Base-by-base conservation (phyloP, 2,113 vertebrate species). In the Percina caprodes region DNA sequence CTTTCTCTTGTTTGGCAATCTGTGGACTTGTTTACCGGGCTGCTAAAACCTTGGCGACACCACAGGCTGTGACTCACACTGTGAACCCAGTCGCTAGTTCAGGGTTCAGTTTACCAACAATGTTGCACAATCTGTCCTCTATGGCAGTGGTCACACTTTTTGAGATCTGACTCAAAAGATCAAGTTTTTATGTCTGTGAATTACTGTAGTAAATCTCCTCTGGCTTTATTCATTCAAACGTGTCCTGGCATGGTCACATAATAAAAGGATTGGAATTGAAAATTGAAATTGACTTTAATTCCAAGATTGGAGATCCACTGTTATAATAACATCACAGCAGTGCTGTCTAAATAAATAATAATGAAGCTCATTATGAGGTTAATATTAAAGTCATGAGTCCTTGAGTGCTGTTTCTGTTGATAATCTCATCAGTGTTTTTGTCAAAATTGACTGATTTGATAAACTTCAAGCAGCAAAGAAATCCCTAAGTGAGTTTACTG, bases 41-140 rank as follows among this genome's bases (percentile, higher is more conserved):
- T 51, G 84, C 78, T 81, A 72, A 54, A 82, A 84, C 46, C 56
- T 80, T 80, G 79, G 72, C 70, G 63, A 87, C 74, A 80, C 79
- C 85, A 15, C 90, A 90, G 69, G 66, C 90, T 63, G 81, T 90
- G 89, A 92, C 68, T 91, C 89, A 84, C 26, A n/a, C 74, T 8
- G 72, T 84, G 86, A 89, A 85, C 80, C 74, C 48, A 80, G 79
- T 74, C 63, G 23, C 24, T 46, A 35, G 90, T 89, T 90, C 82
- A 83, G 82, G 79, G 88, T 84, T 90, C 87, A 85, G 85, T 89
- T 90, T 89, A 92, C 87, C 88, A 86, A 88, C 89, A 82, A 15
- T 19, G 49, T 90, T 92, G 78, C 90, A 80, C 91, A 92, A 92
- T 5, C 56, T 85, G 82, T 88, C 68, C 84, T 75, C 82, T 74